Conservation (phyloP, 2,113 vertebrate genomes). For the Cettia cetti region DNA sequence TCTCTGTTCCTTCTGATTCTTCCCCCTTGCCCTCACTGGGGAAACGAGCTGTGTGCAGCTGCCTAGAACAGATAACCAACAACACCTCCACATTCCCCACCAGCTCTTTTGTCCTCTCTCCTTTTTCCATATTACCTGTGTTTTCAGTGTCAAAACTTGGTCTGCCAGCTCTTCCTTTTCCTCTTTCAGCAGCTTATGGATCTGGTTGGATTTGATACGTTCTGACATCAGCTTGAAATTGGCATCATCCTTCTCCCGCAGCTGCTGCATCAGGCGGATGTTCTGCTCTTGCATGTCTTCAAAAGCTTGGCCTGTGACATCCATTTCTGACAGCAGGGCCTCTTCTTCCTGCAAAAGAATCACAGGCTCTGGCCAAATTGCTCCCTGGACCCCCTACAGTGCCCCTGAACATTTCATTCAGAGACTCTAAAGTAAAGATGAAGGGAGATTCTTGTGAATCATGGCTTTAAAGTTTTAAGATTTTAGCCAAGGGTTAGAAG, state of each 20-base stretch:
- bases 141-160: slow-evolving; percentile 93
- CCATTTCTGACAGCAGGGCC: slow-evolving; percentile 95
- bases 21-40: not conserved
- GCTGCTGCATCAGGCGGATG: slow-evolving; percentile 96
- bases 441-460: not conserved
- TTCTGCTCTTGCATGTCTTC: slow-evolving; percentile 99
- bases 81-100: not conserved
- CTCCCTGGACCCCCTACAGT: not conserved
- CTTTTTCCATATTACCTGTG: slow-evolving; percentile 78
- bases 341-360: slow-evolving; percentile 85
- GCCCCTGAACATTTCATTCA: not conserved
- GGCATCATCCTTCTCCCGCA: slow-evolving; percentile 95
- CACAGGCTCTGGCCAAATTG: not conserved
- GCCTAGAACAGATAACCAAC: not conserved
- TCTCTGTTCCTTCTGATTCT: not conserved
- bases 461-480: no score
- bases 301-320: slow-evolving; percentile 97
- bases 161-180: slow-evolving; percentile 96
- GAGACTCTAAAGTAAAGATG: not conserved
- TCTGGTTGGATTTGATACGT: slow-evolving; percentile 79
- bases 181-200: slow-evolving; percentile 76
- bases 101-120: not conserved
- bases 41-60: fast-evolving
- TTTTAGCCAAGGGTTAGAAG: no score
- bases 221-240: slow-evolving; percentile 99